phyloP scores from a whole-genome alignment of 2,888 invertebrate species.

The Horisme vitalbata region DNA sequence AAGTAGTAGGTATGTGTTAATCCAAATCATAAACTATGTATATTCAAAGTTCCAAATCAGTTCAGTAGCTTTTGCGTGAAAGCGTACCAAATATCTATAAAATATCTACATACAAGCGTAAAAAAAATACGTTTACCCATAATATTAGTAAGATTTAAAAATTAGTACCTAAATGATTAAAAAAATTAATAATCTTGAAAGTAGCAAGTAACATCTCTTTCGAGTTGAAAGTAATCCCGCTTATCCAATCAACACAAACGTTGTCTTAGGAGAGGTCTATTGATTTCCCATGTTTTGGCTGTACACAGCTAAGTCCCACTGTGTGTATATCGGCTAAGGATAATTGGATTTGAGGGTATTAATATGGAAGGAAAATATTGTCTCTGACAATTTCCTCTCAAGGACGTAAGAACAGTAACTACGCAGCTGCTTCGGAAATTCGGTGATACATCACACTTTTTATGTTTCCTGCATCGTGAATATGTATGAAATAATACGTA shows the following conservation, averaged over 20 bases:
- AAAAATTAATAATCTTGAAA: too few species aligned
- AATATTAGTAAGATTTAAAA: too few species aligned
- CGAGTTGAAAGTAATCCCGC: background rate
- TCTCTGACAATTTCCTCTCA: constrained; percentile 31
- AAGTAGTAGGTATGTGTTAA: too few species aligned
- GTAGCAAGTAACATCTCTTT: too few species aligned
- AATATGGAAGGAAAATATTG: constrained; percentile 41
- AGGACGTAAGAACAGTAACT: constrained; percentile 25
- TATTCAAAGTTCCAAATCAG: too few species aligned
- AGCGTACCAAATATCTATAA: too few species aligned
- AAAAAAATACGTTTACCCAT: too few species aligned
- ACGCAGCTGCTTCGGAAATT: constrained; percentile 24
- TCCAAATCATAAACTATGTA: too few species aligned
- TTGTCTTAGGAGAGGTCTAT: constrained; percentile 14
- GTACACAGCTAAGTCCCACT: constrained; percentile 20
- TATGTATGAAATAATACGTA: constrained; percentile 14
- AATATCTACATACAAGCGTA: too few species aligned
- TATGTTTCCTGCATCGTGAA: constrained; percentile 18
- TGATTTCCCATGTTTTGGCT: constrained; percentile 28
- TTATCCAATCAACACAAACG: constrained; percentile 16
- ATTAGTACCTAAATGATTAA: too few species aligned
- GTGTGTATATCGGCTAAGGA: constrained; percentile 29
- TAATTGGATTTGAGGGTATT: constrained; percentile 37
- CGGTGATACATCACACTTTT: constrained; percentile 28
- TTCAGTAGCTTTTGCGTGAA: too few species aligned